Evolutionary conservation across 2,888 invertebrate species (phyloP).

Genomic region (Carpatolechia fugitivella): DNA sequence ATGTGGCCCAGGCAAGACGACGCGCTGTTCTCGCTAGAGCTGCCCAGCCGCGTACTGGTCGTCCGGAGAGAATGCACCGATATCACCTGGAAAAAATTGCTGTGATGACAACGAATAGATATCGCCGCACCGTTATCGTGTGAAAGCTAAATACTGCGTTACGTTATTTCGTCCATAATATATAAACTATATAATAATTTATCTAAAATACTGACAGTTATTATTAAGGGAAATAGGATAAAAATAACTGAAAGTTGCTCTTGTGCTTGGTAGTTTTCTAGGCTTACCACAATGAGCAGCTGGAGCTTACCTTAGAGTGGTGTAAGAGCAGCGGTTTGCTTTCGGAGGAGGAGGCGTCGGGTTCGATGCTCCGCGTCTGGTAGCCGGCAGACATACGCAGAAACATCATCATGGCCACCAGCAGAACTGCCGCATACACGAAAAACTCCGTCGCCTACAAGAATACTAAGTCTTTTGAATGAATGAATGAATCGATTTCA

Average conservation of each 20-base stretch:
- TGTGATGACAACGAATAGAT: neutral
- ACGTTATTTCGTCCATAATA: too few relatives aligned
- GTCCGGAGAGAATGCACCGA: constrained; percentile 62
- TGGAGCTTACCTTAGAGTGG: constrained; percentile 50
- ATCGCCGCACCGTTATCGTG: too few relatives aligned
- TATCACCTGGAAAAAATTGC: constrained; percentile 45
- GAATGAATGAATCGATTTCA: too few relatives aligned
- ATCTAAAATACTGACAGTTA: too few relatives aligned
- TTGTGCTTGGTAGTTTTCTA: too few relatives aligned
- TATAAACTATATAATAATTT: too few relatives aligned
- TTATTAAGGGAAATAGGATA: too few relatives aligned
- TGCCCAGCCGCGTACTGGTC: constrained; percentile 39
- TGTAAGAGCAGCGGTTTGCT: constrained; percentile 56
- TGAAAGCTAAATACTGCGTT: too few relatives aligned
- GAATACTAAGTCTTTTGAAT: neutral
- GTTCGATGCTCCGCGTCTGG: constrained; percentile 52
- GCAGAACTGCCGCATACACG: constrained; percentile 84
- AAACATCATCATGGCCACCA: constrained; percentile 83
- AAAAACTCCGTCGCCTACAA: constrained; percentile 86
- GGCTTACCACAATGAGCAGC: too few relatives aligned
- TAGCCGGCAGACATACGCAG: constrained; percentile 76
- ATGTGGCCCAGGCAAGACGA: constrained; percentile 51
- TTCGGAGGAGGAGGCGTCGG: constrained; percentile 62
- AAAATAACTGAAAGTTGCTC: too few relatives aligned
- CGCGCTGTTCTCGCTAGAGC: constrained; percentile 32